A percentile compares a stretch with the other conserved stretches of the same genome.
Evolutionary conservation across 64 coral and sea anemone genomes (phyloP).

Genomic region (Porites australiensis): DNA sequence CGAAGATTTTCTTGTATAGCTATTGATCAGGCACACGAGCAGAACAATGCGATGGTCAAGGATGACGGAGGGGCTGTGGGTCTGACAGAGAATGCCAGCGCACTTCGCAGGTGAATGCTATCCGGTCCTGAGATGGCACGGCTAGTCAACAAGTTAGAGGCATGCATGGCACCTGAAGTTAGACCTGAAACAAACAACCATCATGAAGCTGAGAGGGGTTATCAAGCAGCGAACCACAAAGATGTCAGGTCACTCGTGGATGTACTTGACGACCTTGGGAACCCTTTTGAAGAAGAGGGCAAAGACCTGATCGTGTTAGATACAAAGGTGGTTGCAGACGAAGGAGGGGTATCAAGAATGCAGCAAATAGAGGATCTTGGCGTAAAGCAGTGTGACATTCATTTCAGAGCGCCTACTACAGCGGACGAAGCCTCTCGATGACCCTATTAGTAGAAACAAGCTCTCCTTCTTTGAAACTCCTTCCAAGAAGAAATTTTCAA

Average conservation of each 20-base stretch:
- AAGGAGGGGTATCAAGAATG: neutral
- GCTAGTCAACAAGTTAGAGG: conserved; percentile 60
- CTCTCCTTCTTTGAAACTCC: conserved; percentile 9
- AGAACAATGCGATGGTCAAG: conserved; percentile 70
- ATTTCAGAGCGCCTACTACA: conserved; percentile 40
- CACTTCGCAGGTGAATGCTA: conserved; percentile 69
- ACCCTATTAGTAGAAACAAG: conserved; percentile 67
- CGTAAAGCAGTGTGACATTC: conserved; percentile 23
- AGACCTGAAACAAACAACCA: neutral
- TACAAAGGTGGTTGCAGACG: conserved; percentile 28
- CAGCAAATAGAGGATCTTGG: conserved; percentile 14
- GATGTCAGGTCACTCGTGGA: conserved; percentile 46
- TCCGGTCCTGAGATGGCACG: conserved; percentile 56
- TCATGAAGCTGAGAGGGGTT: conserved; percentile 62
- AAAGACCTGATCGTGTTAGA: conserved; percentile 36
- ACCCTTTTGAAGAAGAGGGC: conserved; percentile 55
- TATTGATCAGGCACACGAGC: conserved; percentile 68
- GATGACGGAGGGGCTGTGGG: conserved; percentile 67
- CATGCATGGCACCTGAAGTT: neutral
- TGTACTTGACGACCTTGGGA: conserved; percentile 51
- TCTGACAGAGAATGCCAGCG: conserved; percentile 47
- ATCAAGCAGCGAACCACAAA: conserved; percentile 2
- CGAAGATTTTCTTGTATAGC: conserved; percentile 29
- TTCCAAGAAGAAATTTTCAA: neutral
- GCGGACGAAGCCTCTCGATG: conserved; percentile 23